phyloP scores from a whole-genome alignment of 2,113 vertebrate genomes.

The Erythrolamprus reginae region DNA sequence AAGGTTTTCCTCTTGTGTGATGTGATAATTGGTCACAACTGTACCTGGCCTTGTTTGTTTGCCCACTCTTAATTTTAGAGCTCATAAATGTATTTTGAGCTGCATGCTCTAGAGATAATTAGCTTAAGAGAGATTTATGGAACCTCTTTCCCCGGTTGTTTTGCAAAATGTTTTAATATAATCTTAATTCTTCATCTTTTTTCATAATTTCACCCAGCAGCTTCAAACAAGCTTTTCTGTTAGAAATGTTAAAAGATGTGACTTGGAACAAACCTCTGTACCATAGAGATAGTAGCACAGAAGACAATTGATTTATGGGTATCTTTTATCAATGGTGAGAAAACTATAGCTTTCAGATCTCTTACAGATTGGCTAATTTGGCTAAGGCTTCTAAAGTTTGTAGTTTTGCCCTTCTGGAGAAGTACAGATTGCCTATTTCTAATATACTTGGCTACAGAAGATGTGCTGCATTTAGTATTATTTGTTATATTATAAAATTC shows the following conservation, averaged over 20 bases:
- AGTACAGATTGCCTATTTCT: neutral
- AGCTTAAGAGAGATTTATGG: neutral
- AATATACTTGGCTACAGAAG: neutral
- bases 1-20: no score
- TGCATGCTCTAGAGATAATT: neutral
- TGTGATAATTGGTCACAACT: neutral
- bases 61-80: slow-evolving; percentile 1
- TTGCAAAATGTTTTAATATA: neutral
- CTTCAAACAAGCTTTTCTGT: neutral
- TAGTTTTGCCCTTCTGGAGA: neutral
- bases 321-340: neutral
- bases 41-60: slow-evolving; percentile 31
- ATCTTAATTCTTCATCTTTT: neutral
- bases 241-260: neutral
- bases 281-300: neutral
- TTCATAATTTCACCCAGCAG: neutral
- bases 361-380: neutral
- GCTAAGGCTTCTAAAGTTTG: neutral
- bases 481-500: neutral
- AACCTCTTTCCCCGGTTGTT: neutral
- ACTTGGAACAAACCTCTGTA: neutral
- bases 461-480: neutral
- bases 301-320: neutral
- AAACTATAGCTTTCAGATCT: neutral
- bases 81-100: neutral